phyloP scores from a whole-genome alignment of 2,797 vertebrate genomes.

The Protosalanx chinensis region DNA sequence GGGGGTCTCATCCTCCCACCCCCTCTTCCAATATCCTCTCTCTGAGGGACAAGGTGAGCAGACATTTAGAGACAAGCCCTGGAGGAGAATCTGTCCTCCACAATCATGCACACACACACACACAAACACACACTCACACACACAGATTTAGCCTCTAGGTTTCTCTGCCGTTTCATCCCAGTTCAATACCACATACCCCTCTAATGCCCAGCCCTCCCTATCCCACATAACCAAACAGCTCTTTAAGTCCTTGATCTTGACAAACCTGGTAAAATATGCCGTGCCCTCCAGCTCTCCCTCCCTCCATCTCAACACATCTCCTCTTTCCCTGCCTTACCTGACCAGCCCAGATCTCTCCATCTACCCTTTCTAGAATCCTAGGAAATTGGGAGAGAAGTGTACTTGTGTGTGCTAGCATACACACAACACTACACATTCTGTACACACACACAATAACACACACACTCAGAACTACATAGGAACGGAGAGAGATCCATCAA shows the following conservation, averaged over 20 bases:
- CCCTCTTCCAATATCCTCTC: constrained; percentile 31
- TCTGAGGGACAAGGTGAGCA: constrained; percentile 27
- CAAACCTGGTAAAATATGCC: constrained; percentile 25
- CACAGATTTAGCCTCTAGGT: constrained; percentile 39
- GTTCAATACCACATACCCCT: constrained; percentile 23
- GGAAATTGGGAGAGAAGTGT: neutral
- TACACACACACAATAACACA: constrained; percentile 17
- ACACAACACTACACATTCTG: constrained; percentile 12
- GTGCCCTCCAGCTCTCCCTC: constrained; percentile 12
- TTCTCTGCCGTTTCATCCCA: constrained; percentile 43
- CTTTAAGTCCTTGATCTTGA: constrained; percentile 18
- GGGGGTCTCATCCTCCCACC: constrained; percentile 29
- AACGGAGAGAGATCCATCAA: constrained; percentile 33
- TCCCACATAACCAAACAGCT: constrained; percentile 7
- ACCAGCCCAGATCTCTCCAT: constrained; percentile 18
- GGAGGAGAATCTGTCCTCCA: constrained; percentile 36
- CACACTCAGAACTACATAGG: constrained; percentile 14
- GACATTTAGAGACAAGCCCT: constrained; percentile 47
- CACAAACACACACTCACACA: constrained; percentile 30
- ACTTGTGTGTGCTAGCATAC: neutral
- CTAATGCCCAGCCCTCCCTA: neutral
- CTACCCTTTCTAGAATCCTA: neutral
- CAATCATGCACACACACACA: constrained; percentile 33
- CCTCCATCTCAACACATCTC: neutral
- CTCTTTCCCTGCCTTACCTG: constrained; percentile 10